These are phyloP conservation scores for Danionella cerebrum DNA, from an alignment of 2,113 vertebrate species.

Conservation along the genomic window DNA sequence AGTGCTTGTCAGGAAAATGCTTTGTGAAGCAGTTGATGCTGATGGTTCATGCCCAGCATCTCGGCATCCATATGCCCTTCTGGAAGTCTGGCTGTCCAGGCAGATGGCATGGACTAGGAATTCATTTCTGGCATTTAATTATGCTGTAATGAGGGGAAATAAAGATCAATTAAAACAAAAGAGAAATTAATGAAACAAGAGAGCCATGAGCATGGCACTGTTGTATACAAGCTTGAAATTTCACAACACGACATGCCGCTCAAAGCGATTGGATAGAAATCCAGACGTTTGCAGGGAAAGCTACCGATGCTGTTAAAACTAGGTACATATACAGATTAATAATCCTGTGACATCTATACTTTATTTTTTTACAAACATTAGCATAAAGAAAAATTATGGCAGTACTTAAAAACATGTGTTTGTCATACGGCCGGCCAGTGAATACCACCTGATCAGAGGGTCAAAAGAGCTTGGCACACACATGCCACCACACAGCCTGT, in stretches of 20 bases:
- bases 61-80: conserved; percentile 50
- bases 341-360: no score
- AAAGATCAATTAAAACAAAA: conserved; percentile 69
- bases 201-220: conserved; percentile 53
- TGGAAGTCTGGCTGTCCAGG: conserved; percentile 53
- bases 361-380: no score
- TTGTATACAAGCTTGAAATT: conserved; percentile 52
- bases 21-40: neutral
- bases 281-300: neutral
- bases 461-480: conserved; percentile 44
- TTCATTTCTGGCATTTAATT: conserved; percentile 73
- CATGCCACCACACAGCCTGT: conserved; percentile 62
- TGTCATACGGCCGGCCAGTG: conserved; percentile 35
- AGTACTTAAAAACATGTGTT: no score
- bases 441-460: conserved; percentile 43
- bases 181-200: conserved; percentile 66
- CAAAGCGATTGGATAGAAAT: neutral
- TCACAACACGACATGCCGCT: conserved; percentile 8
- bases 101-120: conserved; percentile 64
- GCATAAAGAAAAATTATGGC: no score
- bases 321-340: neutral
- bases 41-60: conserved; percentile 29
- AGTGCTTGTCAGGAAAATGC: conserved; percentile 2
- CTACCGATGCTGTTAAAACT: neutral
- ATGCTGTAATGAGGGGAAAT: conserved; percentile 69